phyloP scores from a whole-genome alignment of 2,113 vertebrate genomes.

The Phyllostomus discolor region DNA sequence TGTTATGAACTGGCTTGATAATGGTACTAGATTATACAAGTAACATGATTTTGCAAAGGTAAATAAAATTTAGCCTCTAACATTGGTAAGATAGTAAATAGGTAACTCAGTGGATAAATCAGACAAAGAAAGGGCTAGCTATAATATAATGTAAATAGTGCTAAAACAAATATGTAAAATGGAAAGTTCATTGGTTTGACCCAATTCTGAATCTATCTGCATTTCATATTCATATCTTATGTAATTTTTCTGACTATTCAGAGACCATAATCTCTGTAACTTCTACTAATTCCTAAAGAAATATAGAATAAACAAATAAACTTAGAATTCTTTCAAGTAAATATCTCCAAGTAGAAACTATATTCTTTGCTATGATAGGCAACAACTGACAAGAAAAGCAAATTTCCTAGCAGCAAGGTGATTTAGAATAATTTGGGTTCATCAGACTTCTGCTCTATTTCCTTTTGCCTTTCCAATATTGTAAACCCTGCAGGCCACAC shows the following conservation, averaged over 20 bases:
- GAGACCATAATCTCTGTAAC: neutral
- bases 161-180: neutral
- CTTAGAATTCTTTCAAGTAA: neutral
- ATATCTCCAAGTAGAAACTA: neutral
- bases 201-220: neutral
- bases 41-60: neutral
- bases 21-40: neutral
- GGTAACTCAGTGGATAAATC: neutral
- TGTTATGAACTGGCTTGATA: neutral
- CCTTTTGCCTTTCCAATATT: neutral
- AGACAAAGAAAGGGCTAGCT: neutral
- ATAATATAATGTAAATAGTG: neutral
- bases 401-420: neutral
- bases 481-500: neutral
- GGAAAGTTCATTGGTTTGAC: neutral
- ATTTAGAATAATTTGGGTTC: neutral
- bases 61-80: neutral
- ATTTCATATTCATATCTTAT: neutral
- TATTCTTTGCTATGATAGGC: neutral
- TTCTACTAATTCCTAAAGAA: conserved; percentile 9
- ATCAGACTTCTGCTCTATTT: neutral
- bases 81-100: neutral
- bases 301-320: neutral
- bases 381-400: neutral
- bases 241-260: neutral